Conservation (phyloP, 2,113 vertebrate genomes). For the Nansenia antarctica region DNA sequence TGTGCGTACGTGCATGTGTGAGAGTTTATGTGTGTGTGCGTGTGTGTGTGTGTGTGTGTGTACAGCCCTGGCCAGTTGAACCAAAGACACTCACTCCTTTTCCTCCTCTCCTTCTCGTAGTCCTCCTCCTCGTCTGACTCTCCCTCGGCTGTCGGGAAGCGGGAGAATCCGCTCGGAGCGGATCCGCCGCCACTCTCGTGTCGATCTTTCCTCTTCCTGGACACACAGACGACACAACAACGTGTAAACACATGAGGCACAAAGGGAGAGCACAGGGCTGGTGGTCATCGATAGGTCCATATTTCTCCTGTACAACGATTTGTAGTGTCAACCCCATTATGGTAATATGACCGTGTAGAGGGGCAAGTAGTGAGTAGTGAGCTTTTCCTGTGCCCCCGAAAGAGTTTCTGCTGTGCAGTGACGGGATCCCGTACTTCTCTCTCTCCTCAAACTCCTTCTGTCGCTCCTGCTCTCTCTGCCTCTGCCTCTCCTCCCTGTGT, state of each 20-base stretch:
- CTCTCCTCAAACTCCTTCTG: constrained; percentile 97
- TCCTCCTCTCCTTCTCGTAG: constrained; percentile 90
- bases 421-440: constrained; percentile 84
- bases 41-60: too few species aligned
- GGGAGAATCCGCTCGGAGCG: constrained; percentile 92
- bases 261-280: neutral
- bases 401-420: neutral
- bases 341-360: too few species aligned
- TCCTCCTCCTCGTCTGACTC: constrained; percentile 98
- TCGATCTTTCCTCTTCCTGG: constrained; percentile 94
- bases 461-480: constrained; percentile 92
- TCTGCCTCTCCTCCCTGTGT: constrained; percentile 91
- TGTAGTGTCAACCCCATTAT: too few species aligned
- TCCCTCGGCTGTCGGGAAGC: constrained; percentile 86
- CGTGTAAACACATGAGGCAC: neutral
- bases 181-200: constrained; percentile 81
- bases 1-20: too few species aligned
- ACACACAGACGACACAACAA: too few species aligned
- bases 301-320: neutral
- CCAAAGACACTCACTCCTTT: constrained; percentile 82
- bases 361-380: too few species aligned
- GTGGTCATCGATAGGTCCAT: neutral
- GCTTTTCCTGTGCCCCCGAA: too few species aligned
- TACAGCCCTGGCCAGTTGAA: neutral
- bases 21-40: too few species aligned